Conservation (phyloP, 1,140 invertebrate genomes). For the Polypedilum vanderplanki region DNA sequence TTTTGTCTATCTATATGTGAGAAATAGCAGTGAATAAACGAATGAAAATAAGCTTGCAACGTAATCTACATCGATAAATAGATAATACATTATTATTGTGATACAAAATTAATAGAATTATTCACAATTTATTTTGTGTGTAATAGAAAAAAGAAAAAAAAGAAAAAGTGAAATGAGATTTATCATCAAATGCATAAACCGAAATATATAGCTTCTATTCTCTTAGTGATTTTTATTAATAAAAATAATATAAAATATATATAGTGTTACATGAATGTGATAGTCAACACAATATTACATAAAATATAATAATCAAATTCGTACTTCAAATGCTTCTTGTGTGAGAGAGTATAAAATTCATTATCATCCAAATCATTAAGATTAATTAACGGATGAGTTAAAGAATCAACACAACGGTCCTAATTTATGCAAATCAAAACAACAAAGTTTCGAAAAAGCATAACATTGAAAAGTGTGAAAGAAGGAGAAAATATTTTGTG, state of each 20-base stretch:
- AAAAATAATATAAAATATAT: not conserved
- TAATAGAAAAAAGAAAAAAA: not conserved
- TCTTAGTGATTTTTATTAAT: not conserved
- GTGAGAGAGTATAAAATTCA: not conserved
- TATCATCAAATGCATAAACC: conserved; percentile 11
- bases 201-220: conserved; percentile 12
- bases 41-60: not conserved
- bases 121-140: not conserved
- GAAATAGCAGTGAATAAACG: not conserved
- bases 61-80: conserved; percentile 1
- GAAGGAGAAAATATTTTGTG: not conserved
- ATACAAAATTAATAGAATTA: not conserved
- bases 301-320: not conserved
- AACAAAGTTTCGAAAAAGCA: not conserved
- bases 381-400: conserved; percentile 9
- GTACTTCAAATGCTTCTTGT: not conserved
- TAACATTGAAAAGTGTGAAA: not conserved
- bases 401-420: conserved; percentile 3
- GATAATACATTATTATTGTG: not conserved
- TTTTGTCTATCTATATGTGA: not conserved
- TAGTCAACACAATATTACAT: conserved; percentile 12
- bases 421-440: conserved; percentile 19
- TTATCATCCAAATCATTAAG: not conserved
- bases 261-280: conserved; percentile 7
- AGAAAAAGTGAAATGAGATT: not conserved